Conservation (phyloP, 2,113 vertebrate genomes). For the Strigops habroptila region DNA sequence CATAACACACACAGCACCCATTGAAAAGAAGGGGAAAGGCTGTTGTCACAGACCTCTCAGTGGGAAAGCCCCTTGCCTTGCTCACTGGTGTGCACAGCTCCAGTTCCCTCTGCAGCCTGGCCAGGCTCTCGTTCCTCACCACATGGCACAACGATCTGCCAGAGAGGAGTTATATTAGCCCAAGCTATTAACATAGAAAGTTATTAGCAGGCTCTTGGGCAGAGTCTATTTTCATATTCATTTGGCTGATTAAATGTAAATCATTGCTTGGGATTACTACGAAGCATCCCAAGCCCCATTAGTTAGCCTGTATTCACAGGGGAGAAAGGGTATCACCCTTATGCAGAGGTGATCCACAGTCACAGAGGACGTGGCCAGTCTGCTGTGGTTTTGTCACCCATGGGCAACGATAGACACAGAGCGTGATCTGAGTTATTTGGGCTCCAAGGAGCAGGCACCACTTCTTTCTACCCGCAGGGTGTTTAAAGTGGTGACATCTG, state of each 20-base stretch:
- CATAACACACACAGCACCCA: accelerated
- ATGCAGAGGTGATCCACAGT: background rate
- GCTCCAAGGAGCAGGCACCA: background rate
- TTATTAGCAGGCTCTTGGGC: constrained; percentile 40
- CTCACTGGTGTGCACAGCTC: accelerated
- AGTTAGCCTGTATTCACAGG: background rate
- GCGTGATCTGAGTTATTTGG: background rate
- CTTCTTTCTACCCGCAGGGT: background rate
- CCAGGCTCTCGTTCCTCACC: accelerated
- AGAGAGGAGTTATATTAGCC: background rate
- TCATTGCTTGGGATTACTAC: background rate
- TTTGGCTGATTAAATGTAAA: constrained; percentile 37
- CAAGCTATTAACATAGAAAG: constrained; percentile 26
- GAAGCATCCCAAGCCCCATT: background rate
- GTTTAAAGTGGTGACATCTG: constrained; percentile 30
- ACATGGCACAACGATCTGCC: accelerated
- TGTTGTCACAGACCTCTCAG: background rate
- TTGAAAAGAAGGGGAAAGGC: background rate
- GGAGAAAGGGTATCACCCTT: background rate
- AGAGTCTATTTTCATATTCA: constrained; percentile 48
- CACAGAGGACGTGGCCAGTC: accelerated
- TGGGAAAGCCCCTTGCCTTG: background rate
- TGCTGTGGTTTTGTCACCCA: background rate
- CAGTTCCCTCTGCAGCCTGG: background rate
- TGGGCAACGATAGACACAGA: background rate